Evolutionary conservation across 2,888 invertebrate genomes (phyloP), one percentile per base, ranked within the genome.

Genomic region (Parnassius apollo): DNA sequence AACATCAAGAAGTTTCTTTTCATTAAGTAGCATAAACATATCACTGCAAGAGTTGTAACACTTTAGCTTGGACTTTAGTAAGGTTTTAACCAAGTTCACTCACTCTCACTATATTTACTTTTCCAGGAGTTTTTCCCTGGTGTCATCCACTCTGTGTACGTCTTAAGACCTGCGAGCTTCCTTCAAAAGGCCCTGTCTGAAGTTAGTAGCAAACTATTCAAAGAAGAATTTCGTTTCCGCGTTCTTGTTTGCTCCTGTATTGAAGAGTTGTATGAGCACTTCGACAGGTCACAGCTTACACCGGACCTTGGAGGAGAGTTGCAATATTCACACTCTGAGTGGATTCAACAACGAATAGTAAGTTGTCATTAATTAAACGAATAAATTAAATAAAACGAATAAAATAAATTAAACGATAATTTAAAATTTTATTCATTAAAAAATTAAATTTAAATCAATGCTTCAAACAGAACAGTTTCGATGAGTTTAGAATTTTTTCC

Each of bases 261-360:
- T 48, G 95, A 95, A 59, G 98, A 99, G 86, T 89, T 99, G 65
- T 95, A 96, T 76, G 96, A 97, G 66, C 95, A 96, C 81, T 93
- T 99, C 67, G 97, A 97, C 74, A 92, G 94, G 69, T 94, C 94
- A 71, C 97, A 98, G 85, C 91, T 99, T 70, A 98, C 98, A 0
- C 93, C 94, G 44, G 98, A 98, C 81, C 93, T 99, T 66, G 98
- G 97, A 2, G 99, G 99, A 1, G 94, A 94, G 67, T 91, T 99
- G 69, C 94, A 95, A 66, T 99, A 98, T 89, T 96, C 97, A 74
- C 98, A 99, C 85, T 94, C 97, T 62, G 97, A 98, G 79, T 99
- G 99, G 99, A 98, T 99, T 80, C 96, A 98, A 78, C 98, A 99
- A 85, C 94, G 99, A 92, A 96, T 98, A 86, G 98, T 99, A 86